Base-by-base conservation (phyloP, 2,888 invertebrate genomes). In the Latheticus oryzae region DNA sequence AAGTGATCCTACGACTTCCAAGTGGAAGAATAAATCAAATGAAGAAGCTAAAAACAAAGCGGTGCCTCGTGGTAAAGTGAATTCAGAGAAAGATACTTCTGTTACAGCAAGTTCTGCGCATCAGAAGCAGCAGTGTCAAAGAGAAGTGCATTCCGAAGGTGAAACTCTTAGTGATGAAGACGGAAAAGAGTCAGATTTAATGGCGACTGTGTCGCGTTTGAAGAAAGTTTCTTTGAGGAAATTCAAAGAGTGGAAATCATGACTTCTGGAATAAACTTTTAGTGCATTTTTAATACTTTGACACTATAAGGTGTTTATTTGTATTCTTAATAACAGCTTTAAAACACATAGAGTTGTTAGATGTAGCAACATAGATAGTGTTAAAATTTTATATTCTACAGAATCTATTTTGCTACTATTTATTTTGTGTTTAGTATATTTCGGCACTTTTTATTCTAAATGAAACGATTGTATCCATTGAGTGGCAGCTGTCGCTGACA, bases 191-290 rank as follows among this genome's bases (percentile, higher is more conserved):
- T 85, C 87, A 42, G 91, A 91, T 72, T 83, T 91, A 0, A 79
- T 90, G 64, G 86, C 88, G 12, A 88, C 90, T 7, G 89, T 91
- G 48, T 86, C 89, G 3, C 83, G 91, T 56, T 83, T 92, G 73
- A 91, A 91, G 80, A 87, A 89, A 74, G 88, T 91, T 42, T 91
- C 91, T 0, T 78, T 91, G 61, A 80, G 89, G 68, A 91, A 91
- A 73, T 83, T 92, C 56, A 83, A 89, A 71, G 89, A 89, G 47
- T 91, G 91, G 91, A 87, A 90, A 68, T 90, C 89, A 85, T 90
- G 86, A 87, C 77, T 79, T 63, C 61, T 69, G 69, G 71, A 76
- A 51, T 74, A 69, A 64, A 58, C 52, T 28, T 13, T 51, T 59
- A 59, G 50, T 51, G 37, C 42, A 28, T 33, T 42, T 56, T 43